Evolutionary conservation across 2,888 invertebrate genomes (phyloP), one percentile per base, ranked within the genome.

Genomic region (Oxytorus armatus): DNA sequence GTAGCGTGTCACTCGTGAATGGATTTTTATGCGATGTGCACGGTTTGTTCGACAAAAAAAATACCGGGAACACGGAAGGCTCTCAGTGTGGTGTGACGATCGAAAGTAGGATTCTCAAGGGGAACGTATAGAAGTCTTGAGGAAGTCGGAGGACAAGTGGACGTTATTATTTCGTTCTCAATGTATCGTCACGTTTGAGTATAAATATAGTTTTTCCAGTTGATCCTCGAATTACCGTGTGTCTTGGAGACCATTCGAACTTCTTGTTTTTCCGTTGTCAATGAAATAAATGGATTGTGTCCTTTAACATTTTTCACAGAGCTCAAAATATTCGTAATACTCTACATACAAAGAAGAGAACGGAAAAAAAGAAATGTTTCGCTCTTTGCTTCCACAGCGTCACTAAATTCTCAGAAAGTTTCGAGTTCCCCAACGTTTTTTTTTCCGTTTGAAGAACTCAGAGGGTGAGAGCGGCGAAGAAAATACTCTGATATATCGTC

Each of bases 401-500:
- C 49, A 44, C 16, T 21, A 47, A 65, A 65, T 47, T 51, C 25
- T 1, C 1, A 0, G 42, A 53, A 23, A n/a, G 23, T 55, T 42
- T 53, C 2, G 42, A 23, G 23, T 42, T n/a, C 16, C 23, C 16
- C 51, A n/a, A n/a, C n/a, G 33, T 23, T 16, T n/a, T n/a, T n/a
- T n/a, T n/a, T 25, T 53, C 11, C 25, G 21, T 53, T 68, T 25
- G 68, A 18, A 42, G 39, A 68, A 23, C 33, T 53, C 11, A 23
- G 23, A 14, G 39, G 16, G 39, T n/a, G 36, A 18, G 65, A 16
- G 7, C 23, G 42, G 42, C 5, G 33, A 42, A 42, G 14, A 0
- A 39, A 23, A 42, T 11, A 51, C 33, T 33, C 8, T 33, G n/a
- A 39, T 14, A 18, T 25, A 11, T 63, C 36, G 25, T 29, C 14